Conservation (phyloP, 2,113 vertebrate genomes). For the Formicarius rufipectus region DNA sequence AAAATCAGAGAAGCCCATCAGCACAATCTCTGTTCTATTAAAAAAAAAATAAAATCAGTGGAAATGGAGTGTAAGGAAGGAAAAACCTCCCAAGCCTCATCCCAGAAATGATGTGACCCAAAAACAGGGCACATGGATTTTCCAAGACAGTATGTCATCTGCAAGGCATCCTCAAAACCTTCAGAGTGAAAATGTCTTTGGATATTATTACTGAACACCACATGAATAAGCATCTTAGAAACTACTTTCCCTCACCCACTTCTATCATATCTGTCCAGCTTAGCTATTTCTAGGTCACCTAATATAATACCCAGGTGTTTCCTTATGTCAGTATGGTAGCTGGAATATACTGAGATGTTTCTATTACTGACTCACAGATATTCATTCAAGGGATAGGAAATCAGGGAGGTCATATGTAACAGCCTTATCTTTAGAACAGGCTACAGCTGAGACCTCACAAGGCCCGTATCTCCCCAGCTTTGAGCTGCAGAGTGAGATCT, state of each 20-base stretch:
- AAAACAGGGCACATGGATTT: not conserved
- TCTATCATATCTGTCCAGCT: not conserved
- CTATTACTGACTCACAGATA: not conserved
- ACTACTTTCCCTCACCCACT: not conserved
- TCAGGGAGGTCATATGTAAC: not conserved
- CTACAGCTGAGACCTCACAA: not conserved
- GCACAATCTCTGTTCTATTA: not conserved
- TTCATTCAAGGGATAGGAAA: not conserved
- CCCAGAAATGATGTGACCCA: not conserved
- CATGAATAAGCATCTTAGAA: not conserved
- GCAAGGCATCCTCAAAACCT: conserved; percentile 11
- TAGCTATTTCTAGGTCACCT: not conserved
- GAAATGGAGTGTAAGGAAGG: not conserved
- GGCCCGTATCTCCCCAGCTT: not conserved
- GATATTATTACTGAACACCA: not conserved
- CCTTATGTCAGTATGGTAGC: not conserved
- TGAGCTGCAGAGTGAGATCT: not conserved
- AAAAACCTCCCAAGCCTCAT: not conserved
- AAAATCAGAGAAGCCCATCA: not conserved
- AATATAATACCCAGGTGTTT: conserved; percentile 12
- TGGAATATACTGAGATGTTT: not conserved
- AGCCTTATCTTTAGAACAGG: not conserved
- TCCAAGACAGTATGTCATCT: conserved; percentile 6
- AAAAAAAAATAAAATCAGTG: not conserved
- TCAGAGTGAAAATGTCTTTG: not conserved